phyloP scores from a whole-genome alignment of 2,113 vertebrate species.

The Callithrix jacchus region DNA sequence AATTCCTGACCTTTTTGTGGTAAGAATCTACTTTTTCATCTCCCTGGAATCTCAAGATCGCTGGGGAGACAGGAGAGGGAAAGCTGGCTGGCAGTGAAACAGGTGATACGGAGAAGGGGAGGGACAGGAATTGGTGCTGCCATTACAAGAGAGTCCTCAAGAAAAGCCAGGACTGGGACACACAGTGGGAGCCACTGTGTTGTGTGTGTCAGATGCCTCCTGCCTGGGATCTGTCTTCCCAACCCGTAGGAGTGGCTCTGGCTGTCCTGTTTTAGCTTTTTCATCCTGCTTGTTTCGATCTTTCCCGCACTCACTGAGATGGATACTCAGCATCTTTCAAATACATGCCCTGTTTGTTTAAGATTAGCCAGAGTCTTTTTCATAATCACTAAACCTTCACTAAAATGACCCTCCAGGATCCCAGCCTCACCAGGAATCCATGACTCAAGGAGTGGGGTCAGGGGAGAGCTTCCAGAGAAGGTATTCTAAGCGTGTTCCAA shows the following conservation, averaged over 20 bases:
- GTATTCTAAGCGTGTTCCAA: neutral
- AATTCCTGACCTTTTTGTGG: neutral
- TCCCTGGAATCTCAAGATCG: neutral
- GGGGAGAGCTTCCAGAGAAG: neutral
- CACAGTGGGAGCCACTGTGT: accelerated
- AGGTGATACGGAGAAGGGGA: neutral
- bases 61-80: neutral
- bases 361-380: neutral
- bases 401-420: neutral
- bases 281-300: neutral
- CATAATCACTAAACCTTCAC: neutral
- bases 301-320: neutral
- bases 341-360: neutral
- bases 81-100: neutral
- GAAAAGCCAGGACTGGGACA: neutral
- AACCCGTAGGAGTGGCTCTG: accelerated
- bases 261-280: neutral
- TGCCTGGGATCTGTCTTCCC: neutral
- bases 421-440: neutral
- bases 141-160: neutral
- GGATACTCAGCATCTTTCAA: neutral
- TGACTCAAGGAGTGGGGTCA: neutral
- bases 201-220: neutral
- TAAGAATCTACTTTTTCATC: neutral
- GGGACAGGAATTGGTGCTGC: neutral